A percentile compares a stretch with the other conserved stretches of the same genome.
Evolutionary conservation across 2,888 invertebrate genomes (phyloP).

Genomic region (Xanthia icteritia): DNA sequence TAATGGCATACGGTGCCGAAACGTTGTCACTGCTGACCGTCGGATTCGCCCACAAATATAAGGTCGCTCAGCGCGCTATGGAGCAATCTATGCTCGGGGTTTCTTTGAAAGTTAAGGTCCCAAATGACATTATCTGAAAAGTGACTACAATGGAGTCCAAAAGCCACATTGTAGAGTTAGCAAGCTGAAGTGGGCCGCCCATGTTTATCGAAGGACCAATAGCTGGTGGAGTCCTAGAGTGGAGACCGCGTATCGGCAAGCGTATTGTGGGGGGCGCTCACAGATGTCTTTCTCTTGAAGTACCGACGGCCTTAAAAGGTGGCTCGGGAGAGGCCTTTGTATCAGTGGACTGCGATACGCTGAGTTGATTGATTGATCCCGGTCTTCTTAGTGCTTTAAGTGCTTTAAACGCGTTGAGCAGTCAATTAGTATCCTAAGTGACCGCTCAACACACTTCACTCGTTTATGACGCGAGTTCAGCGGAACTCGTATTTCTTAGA

Average conservation of each 20-base stretch:
- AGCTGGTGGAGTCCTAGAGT: neutral
- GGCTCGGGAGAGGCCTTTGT: neutral
- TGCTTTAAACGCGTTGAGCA: constrained; percentile 3
- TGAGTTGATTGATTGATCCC: neutral
- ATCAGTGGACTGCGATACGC: neutral
- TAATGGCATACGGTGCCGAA: too few relatives aligned
- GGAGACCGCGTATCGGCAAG: neutral
- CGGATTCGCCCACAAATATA: neutral
- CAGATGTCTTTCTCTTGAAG: too few relatives aligned
- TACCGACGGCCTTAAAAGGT: too few relatives aligned
- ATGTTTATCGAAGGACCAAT: neutral
- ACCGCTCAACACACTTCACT: neutral
- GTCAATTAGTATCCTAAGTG: constrained; percentile 11
- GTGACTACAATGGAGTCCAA: too few relatives aligned
- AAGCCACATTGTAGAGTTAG: too few relatives aligned
- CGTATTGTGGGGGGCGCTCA: neutral
- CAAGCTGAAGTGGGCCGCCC: too few relatives aligned
- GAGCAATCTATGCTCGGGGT: too few relatives aligned
- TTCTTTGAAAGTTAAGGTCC: too few relatives aligned
- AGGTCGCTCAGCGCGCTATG: too few relatives aligned
- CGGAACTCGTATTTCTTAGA: neutral
- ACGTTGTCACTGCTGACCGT: neutral
- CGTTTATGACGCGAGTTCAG: neutral
- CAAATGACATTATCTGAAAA: too few relatives aligned
- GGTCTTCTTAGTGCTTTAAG: neutral